These are phyloP conservation scores for Ctenosaura bakeri DNA, from an alignment of 2,797 vertebrate species.

Conservation along the genomic window DNA sequence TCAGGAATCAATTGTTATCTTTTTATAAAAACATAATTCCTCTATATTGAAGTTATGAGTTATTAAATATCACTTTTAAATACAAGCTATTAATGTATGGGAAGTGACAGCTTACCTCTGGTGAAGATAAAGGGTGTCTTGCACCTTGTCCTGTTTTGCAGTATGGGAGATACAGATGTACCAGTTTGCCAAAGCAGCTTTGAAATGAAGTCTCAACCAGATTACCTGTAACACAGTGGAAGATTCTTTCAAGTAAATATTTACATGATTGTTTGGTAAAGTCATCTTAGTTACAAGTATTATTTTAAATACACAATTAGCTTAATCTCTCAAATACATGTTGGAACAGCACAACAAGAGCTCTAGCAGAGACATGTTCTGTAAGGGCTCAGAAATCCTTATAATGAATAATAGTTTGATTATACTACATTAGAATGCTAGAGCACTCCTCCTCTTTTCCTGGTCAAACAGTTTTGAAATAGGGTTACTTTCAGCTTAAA, in stretches of 20 bases:
- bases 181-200: background rate
- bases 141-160: background rate
- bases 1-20: no score
- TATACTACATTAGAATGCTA: background rate
- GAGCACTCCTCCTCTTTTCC: background rate
- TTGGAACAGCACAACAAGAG: background rate
- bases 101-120: background rate
- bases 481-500: background rate
- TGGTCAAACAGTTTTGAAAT: conserved; percentile 4
- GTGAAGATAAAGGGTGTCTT: background rate
- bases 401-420: conserved; percentile 2
- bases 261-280: background rate
- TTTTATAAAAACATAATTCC: no score
- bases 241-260: background rate
- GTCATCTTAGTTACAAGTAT: background rate
- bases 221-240: background rate
- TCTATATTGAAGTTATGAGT: no score
- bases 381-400: background rate
- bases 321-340: background rate
- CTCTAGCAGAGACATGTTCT: background rate
- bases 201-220: background rate
- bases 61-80: no score
- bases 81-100: background rate
- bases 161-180: background rate
- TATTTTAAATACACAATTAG: background rate